These are phyloP conservation scores for Ommatoiulus sabulosus DNA, from an alignment of 2,888 invertebrate species.

Conservation along the genomic window DNA sequence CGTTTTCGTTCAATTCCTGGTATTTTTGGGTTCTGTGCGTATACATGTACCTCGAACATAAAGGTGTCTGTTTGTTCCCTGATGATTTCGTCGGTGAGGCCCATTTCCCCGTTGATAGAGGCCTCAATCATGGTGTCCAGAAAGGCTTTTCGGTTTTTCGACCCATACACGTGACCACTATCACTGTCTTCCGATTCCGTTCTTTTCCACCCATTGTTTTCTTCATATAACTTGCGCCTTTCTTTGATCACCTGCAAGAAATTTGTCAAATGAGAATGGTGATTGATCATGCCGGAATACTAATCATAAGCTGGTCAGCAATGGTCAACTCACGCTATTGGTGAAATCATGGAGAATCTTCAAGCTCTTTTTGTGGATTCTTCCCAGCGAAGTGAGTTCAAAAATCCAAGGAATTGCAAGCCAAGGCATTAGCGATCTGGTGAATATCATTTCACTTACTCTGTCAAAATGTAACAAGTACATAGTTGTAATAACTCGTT, in stretches of 20 bases:
- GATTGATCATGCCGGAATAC: neutral
- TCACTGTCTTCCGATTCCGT: neutral
- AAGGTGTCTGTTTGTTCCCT: slow-evolving; percentile 66
- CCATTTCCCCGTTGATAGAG: slow-evolving; percentile 77
- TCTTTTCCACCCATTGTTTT: neutral
- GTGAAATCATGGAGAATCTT: neutral
- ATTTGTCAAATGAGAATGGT: neutral
- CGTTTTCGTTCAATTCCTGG: too few species aligned
- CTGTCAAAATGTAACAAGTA: too few species aligned
- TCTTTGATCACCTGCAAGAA: neutral
- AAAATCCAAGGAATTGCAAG: neutral
- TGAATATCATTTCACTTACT: too few species aligned
- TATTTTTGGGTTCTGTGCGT: too few species aligned
- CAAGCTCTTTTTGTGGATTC: neutral
- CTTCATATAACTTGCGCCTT: neutral
- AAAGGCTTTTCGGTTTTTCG: slow-evolving; percentile 85
- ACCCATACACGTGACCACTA: slow-evolving; percentile 56
- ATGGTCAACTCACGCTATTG: neutral
- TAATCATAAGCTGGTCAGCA: too few species aligned
- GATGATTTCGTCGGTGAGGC: slow-evolving; percentile 69
- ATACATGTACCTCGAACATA: slow-evolving; percentile 59
- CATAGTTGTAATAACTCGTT: too few species aligned
- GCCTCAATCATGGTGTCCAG: slow-evolving; percentile 83
- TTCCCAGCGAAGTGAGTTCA: neutral
- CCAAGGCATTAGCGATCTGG: neutral